Evolutionary conservation across 2,113 vertebrate species (phyloP), one percentile per base, ranked within the genome.

Genomic region (Lepidothrix coronata): DNA sequence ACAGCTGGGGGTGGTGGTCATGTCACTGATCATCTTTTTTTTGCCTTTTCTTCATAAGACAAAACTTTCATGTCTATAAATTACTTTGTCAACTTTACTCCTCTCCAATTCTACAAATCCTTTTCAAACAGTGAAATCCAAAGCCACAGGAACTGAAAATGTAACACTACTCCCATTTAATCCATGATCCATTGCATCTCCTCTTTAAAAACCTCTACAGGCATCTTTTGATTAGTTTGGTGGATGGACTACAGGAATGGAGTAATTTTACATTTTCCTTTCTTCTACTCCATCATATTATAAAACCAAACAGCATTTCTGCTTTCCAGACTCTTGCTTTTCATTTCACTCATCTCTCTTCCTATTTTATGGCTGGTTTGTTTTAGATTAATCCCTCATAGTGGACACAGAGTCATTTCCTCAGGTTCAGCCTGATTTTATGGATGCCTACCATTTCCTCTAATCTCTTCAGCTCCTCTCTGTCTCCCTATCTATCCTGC

Each of bases 321-420:
- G 78, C 66, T 91, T 87, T 95, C 81, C 91, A 89, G 71, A 55
- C 43, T 70, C 33, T 39, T 83, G 78, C 11, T 73, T 89, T 95
- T 70, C 90, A 91, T 48, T 91, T 65, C 62, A 62, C 16, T 73
- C 63, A 54, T 80, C 30, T 76, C 71, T 82, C 51, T 86, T 85
- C 74, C 35, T 61, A 44, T 70, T 88, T 75, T 52, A 81, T 46
- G 68, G 59, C 24, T 84, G 41, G 27, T 89, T 96, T 79, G 58
- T 43, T 88, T 87, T 58, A 66, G 54, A 93, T 93, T 82, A 82
- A 55, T 82, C 62, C 37, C 31, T 49, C 17, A 20, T 2, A 68
- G 59, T 63, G 73, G 88, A 61, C 79, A 44, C 59, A 67, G 20
- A 58, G 76, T 66, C 22, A 88, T 90, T 94, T 81, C 46, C 71